Evolutionary conservation across 2,113 vertebrate species (phyloP).

Genomic region (Spizaetus ornatus): DNA sequence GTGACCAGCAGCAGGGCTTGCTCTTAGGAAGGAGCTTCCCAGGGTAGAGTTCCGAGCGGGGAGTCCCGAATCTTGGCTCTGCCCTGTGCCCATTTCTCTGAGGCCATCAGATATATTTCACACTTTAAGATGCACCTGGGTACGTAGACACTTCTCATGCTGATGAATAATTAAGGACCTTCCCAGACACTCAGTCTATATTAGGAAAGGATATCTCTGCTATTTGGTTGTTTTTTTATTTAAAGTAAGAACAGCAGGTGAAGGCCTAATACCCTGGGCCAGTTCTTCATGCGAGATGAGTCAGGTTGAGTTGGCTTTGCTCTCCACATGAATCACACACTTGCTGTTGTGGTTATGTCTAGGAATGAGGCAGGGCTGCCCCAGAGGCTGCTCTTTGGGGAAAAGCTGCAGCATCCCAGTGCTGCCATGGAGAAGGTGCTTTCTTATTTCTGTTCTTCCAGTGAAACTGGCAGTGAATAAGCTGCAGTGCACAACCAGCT

Average conservation of each 20-base stretch:
- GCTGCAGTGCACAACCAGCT: neutral
- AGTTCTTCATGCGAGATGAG: neutral
- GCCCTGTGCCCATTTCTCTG: neutral
- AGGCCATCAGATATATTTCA: neutral
- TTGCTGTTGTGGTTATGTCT: neutral
- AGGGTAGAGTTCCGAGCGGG: neutral
- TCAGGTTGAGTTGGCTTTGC: neutral
- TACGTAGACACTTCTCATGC: neutral
- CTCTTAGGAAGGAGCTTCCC: neutral
- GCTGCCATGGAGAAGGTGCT: neutral
- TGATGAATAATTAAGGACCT: neutral
- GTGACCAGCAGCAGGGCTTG: neutral
- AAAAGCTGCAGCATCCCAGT: neutral
- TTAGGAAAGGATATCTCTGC: neutral
- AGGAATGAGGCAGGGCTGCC: neutral
- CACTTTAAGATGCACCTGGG: neutral
- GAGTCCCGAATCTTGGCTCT: fast-evolving
- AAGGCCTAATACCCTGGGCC: neutral
- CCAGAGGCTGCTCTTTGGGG: neutral
- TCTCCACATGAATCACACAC: neutral
- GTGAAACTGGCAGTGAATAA: neutral
- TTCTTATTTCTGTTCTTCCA: neutral
- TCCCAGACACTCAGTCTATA: neutral
- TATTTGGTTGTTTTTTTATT: neutral
- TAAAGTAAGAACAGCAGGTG: neutral